These are phyloP conservation scores for Kuschelorhynchus macadamiae DNA, from an alignment of 2,888 invertebrate species.

Conservation along the genomic window DNA sequence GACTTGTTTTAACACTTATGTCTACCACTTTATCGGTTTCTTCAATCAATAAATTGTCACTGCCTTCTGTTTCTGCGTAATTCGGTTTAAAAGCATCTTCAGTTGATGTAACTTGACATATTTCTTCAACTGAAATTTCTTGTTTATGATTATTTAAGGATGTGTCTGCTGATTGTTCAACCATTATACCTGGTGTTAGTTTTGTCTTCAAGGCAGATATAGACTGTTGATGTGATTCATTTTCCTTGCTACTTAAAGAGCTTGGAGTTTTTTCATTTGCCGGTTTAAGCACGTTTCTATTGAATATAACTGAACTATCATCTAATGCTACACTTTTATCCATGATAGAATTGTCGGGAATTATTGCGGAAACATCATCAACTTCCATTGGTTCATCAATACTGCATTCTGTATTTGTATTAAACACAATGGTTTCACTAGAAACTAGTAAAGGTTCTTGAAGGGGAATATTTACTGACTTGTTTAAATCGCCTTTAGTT, in stretches of 20 bases:
- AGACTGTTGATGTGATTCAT: too few relatives aligned
- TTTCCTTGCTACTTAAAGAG: neutral
- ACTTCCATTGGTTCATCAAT: conserved; percentile 57
- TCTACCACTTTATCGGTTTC: conserved; percentile 34
- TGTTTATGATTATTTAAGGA: neutral
- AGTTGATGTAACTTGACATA: neutral
- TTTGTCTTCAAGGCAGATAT: too few relatives aligned
- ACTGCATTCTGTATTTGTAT: conserved; percentile 50
- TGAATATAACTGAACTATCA: neutral
- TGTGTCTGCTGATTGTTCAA: neutral
- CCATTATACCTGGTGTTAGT: neutral
- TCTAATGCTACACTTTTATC: conserved; percentile 16
- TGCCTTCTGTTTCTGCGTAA: conserved; percentile 14
- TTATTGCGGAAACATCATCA: conserved; percentile 40
- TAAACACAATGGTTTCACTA: conserved; percentile 53
- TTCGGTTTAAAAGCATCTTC: conserved; percentile 7
- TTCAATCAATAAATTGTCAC: conserved; percentile 26
- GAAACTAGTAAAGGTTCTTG: conserved; percentile 22
- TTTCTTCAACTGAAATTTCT: neutral
- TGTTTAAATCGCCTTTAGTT: neutral
- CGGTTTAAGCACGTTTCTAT: neutral
- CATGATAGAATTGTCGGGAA: conserved; percentile 26
- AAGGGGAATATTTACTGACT: conserved; percentile 10
- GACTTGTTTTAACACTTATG: conserved; percentile 23
- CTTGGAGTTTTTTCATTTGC: too few relatives aligned